A percentile compares a stretch with the other conserved stretches of the same genome.
Evolutionary conservation across 2,113 vertebrate genomes (phyloP).

Genomic region (Calcarius ornatus): DNA sequence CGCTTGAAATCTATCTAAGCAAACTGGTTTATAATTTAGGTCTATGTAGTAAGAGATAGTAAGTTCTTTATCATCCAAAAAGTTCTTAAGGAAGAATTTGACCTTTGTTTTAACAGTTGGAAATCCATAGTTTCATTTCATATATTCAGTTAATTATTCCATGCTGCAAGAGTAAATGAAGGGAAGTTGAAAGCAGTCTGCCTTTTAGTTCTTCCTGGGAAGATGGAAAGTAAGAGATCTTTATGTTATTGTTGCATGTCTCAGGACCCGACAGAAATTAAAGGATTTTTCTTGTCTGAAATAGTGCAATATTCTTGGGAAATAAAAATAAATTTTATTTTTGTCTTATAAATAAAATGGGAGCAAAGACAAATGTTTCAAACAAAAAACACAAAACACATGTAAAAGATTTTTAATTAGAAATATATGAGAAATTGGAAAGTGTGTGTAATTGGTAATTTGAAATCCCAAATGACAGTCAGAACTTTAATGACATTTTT

Average conservation of each 20-base stretch:
- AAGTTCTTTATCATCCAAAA: not conserved
- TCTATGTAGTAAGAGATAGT: not conserved
- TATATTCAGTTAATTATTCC: not conserved
- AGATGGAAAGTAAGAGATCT: not conserved
- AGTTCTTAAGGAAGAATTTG: not conserved
- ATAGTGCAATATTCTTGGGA: not conserved
- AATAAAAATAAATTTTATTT: not conserved
- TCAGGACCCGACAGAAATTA: not conserved
- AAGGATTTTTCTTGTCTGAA: not conserved
- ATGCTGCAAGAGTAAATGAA: not conserved
- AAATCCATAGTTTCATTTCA: constrained; percentile 51
- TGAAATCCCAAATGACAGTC: not conserved
- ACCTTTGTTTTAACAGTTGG: constrained; percentile 45
- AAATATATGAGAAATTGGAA: not conserved
- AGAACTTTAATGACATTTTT: not conserved
- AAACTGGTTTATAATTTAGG: not conserved
- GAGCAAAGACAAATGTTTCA: not conserved
- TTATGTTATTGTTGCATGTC: not conserved
- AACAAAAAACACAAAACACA: not conserved
- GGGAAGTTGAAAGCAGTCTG: not conserved
- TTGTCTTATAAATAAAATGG: not conserved
- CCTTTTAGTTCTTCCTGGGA: not conserved
- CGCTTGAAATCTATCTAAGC: not conserved
- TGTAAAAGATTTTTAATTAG: not conserved
- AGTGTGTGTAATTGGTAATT: not conserved